These are phyloP conservation scores for Mixornis gularis DNA, from an alignment of 2,113 vertebrate genomes.

Conservation along the genomic window DNA sequence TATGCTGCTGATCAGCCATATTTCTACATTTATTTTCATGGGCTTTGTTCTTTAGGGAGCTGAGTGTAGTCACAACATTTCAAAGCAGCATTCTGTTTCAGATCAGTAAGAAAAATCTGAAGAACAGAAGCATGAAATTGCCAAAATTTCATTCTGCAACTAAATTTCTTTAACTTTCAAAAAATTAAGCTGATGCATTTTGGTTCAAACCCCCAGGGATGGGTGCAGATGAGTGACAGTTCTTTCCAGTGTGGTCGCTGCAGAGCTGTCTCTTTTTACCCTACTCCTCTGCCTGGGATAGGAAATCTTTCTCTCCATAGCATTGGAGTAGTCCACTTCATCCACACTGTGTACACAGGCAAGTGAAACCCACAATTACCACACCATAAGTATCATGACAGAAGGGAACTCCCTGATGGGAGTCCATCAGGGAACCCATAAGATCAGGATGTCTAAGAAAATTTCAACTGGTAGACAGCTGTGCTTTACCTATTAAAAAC, in stretches of 20 bases:
- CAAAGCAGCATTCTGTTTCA: not conserved
- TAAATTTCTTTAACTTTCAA: not conserved
- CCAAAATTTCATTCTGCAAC: not conserved
- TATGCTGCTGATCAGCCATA: not conserved
- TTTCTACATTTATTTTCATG: not conserved
- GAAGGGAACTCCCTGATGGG: not conserved
- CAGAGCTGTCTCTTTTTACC: not conserved
- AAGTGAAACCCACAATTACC: not conserved
- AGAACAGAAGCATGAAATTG: not conserved
- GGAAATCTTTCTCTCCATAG: not conserved
- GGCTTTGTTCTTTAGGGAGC: not conserved
- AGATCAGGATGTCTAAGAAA: not conserved
- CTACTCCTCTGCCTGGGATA: not conserved
- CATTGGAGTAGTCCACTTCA: fast-evolving
- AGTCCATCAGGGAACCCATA: not conserved
- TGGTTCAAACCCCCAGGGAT: not conserved
- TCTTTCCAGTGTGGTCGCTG: not conserved
- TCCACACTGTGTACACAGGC: not conserved
- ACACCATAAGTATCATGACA: not conserved
- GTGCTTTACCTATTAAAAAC: not conserved
- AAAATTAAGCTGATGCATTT: not conserved
- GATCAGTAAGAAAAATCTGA: not conserved
- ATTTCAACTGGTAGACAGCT: not conserved
- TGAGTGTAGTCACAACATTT: not conserved
- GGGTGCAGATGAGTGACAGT: not conserved